These are phyloP conservation scores for Ammospiza nelsoni DNA, from an alignment of 2,113 vertebrate genomes.

Conservation along the genomic window DNA sequence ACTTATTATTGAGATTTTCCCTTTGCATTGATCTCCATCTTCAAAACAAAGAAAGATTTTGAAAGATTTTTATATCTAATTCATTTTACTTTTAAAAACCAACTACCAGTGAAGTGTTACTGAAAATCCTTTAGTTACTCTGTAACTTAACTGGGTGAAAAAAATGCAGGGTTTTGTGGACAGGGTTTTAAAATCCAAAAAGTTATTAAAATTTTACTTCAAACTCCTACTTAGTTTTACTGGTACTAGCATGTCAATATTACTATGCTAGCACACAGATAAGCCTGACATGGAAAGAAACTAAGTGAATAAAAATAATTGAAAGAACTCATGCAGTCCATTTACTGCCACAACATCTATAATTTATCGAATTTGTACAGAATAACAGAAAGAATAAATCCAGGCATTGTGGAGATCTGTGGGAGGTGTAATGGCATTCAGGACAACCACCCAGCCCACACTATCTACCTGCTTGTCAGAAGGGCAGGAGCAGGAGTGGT, in stretches of 20 bases:
- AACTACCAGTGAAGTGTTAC: background rate
- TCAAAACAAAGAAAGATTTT: background rate
- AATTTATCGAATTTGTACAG: background rate
- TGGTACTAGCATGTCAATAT: background rate
- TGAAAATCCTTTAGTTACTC: background rate
- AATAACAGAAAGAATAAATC: background rate
- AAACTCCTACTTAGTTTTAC: background rate
- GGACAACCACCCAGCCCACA: rapidly evolving
- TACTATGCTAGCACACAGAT: background rate
- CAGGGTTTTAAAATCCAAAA: background rate
- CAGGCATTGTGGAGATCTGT: background rate
- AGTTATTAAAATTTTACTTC: background rate
- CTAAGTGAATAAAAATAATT: background rate
- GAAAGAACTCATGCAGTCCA: rapidly evolving
- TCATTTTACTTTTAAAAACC: background rate
- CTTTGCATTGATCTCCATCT: background rate
- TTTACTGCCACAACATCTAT: background rate
- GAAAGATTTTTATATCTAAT: background rate
- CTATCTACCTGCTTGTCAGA: background rate
- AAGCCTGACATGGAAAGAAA: background rate
- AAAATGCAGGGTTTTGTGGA: background rate
- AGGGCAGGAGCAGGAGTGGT: background rate
- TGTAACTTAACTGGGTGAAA: background rate
- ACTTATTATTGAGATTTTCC: background rate
- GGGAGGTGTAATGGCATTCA: background rate